These are phyloP conservation scores for Cataglyphis albicans DNA, from an alignment of 2,888 invertebrate species.

Conservation along the genomic window DNA sequence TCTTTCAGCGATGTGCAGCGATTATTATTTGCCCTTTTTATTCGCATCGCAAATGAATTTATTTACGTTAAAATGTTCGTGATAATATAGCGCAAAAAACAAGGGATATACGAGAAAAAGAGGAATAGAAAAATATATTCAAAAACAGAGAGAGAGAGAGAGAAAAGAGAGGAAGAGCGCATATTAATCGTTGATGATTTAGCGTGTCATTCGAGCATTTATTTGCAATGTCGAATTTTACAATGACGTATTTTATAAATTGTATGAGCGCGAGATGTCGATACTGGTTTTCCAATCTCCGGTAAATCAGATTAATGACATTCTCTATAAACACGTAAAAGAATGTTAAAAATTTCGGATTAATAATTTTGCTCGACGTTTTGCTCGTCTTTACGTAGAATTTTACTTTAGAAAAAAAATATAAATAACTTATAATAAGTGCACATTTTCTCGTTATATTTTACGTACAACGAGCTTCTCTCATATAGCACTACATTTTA, in stretches of 20 bases:
- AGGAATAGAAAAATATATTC: neutral
- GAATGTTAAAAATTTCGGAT: constrained; percentile 20
- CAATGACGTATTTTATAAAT: constrained; percentile 17
- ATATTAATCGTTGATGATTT: constrained; percentile 31
- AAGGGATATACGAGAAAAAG: neutral
- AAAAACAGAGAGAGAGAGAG: neutral
- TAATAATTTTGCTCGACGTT: neutral
- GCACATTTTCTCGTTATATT: neutral
- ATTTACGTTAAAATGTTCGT: constrained; percentile 15
- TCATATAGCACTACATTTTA: neutral
- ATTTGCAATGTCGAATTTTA: constrained; percentile 34
- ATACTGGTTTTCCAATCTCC: constrained; percentile 27
- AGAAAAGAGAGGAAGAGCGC: neutral
- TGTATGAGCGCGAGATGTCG: constrained; percentile 17
- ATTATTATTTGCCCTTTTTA: neutral
- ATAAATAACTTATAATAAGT: constrained; percentile 21
- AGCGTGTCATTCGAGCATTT: constrained; percentile 26
- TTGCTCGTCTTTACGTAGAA: neutral
- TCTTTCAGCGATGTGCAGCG: neutral
- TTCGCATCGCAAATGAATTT: neutral
- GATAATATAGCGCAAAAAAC: constrained; percentile 39
- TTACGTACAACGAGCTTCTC: neutral
- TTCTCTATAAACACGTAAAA: constrained; percentile 15
- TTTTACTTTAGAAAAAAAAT: too few species aligned
- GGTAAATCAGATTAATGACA: constrained; percentile 27